Evolutionary conservation across 2,113 vertebrate species (phyloP), one percentile per base, ranked within the genome.

Genomic region (Mastomys coucha): DNA sequence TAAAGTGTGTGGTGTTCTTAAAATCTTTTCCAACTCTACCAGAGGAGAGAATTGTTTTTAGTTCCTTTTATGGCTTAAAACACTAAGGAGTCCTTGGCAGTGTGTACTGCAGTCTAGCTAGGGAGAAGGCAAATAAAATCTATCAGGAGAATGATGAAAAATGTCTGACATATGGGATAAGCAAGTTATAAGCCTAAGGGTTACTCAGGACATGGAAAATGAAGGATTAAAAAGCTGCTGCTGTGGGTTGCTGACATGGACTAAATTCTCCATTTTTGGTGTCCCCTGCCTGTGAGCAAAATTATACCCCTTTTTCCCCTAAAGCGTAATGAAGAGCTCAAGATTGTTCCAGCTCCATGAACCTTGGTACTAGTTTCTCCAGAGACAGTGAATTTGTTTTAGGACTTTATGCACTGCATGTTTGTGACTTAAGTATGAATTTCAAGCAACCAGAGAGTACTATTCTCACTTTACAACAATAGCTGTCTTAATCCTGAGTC

Each of bases 351-450:
- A 65, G 3, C 90, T 93, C n/a, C 76, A 95, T 85, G 56, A 96
- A 70, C 95, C 42, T 88, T 89, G 88, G 90, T 90, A 42, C 86
- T 96, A 49, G 28, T 97, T 93, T 77, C 51, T 97, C n/a, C 94
- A 94, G 78, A 95, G 78, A 69, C 86, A 96, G 75, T 26, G 49
- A 91, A 49, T 95, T 96, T 2, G 0, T 53, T 87, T 90, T 96
- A 85, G 19, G 65, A 84, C 73, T 90, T 75, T 82, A 39, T 88
- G 49, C 90, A 80, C 90, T 96, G 5, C 49, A 92, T 72, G 36
- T 92, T 93, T 72, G 84, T 96, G 88, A 81, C 80, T 87, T 87
- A 90, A 22, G 53, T 91, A 8, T 91, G 70, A 96, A 65, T 53
- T 89, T 97, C 70, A 67, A 6, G 58, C 51, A 93, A 11, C 8